phyloP scores from a whole-genome alignment of 2,113 vertebrate species.

The Aspiorhynchus laticeps region DNA sequence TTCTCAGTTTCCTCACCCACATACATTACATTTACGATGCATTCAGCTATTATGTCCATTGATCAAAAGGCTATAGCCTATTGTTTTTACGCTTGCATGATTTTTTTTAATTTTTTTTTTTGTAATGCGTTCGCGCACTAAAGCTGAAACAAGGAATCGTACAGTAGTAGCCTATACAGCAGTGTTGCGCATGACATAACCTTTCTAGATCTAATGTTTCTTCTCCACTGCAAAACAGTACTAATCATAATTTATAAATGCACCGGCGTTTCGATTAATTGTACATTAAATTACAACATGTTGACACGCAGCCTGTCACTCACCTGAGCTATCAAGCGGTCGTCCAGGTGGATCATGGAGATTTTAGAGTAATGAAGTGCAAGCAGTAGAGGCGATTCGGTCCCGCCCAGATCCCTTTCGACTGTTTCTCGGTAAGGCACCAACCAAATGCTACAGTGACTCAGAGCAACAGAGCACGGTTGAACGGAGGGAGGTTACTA shows the following conservation, averaged over 20 bases:
- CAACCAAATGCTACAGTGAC: conserved; percentile 29
- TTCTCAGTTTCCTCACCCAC: not conserved
- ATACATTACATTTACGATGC: not conserved
- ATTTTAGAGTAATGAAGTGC: conserved; percentile 26
- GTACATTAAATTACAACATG: not conserved
- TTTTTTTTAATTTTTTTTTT: not conserved
- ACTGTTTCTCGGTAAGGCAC: conserved; percentile 10
- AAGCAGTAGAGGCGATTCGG: conserved; percentile 40
- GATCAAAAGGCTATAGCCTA: not conserved
- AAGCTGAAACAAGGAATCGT: not conserved
- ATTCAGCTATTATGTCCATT: not conserved
- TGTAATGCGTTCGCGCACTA: not conserved
- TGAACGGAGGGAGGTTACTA: conserved; percentile 4
- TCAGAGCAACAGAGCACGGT: conserved; percentile 19
- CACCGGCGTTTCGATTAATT: not conserved
- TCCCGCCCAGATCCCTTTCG: conserved; percentile 30
- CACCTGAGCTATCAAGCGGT: conserved; percentile 45
- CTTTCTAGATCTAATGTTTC: not conserved
- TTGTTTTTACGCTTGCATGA: not conserved
- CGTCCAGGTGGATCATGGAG: conserved; percentile 35
- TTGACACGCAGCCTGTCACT: not conserved
- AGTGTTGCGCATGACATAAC: conserved; percentile 26
- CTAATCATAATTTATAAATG: not conserved
- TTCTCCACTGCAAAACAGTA: not conserved
- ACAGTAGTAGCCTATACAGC: not conserved